Base-by-base conservation (phyloP, 1,140 invertebrate genomes). In the Hydropsyche tenuis region DNA sequence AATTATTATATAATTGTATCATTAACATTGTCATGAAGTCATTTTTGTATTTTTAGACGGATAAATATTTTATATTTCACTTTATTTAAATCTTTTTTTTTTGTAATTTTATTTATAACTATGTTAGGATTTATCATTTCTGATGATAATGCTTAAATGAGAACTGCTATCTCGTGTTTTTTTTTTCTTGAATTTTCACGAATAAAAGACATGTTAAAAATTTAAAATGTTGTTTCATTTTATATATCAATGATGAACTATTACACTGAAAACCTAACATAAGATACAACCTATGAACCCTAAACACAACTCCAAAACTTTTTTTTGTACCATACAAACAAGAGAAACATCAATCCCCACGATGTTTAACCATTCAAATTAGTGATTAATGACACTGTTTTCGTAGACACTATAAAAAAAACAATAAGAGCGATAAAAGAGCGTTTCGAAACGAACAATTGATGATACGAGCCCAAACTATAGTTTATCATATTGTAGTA, bases 31-130 rank as follows among this genome's bases (percentile, higher is more conserved):
- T 73, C 46, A 68, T 73, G 46, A 37, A 77, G 76, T 77, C 76
- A 77, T 75, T 73, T 77, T 77, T 77, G 73, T 74, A 74, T 72
- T 77, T 74, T 66, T 74, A 77, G 76, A 71, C 73, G n/a, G 72
- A 37, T 77, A 77, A 77, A 74, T 72, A 77, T 74, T 71, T 68
- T 77, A 77, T 77, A 74, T 73, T 77, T 74, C 68, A 70, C 56
- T 77, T n/a, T n/a, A n/a, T n/a, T n/a, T n/a, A n/a, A n/a, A 77
- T 77, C 75, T 77, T 74, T 30, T 53, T 68, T 48, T 68, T 68
- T 65, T 76, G 63, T 77, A 72, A 72, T 74, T 73, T 75, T 73
- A 77, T 77, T 77, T 77, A 77, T 74, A 77, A 68, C 37, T 68
- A 68, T 68, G 25, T 68, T 65, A 46, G 23, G 45, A 25, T 68